These are phyloP conservation scores for Centroberyx gerrardi DNA, from an alignment of 2,797 vertebrate genomes.

Conservation along the genomic window DNA sequence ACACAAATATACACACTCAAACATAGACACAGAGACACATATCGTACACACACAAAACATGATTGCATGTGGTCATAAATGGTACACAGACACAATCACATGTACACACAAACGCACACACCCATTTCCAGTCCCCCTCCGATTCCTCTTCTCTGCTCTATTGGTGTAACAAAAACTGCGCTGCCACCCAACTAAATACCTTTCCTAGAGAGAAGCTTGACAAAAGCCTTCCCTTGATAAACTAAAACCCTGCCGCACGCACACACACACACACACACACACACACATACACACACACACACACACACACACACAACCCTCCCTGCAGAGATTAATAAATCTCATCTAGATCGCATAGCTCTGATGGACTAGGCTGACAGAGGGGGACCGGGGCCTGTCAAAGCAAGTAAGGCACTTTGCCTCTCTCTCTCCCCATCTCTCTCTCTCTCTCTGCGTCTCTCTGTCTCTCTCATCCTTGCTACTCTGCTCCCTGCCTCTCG, in stretches of 20 bases:
- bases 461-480: not conserved
- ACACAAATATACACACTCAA: conserved; percentile 1
- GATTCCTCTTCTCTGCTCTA: conserved; percentile 13
- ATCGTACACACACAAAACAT: conserved; percentile 9
- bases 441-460: conserved; percentile 39
- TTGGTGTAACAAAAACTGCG: conserved; percentile 54
- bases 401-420: conserved; percentile 39
- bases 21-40: conserved; percentile 11
- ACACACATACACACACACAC: conserved; percentile 26
- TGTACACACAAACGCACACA: not conserved
- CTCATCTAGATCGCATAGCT: conserved; percentile 63
- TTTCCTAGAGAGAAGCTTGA: conserved; percentile 53
- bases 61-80: not conserved
- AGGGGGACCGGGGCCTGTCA: conserved; percentile 55
- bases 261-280: not conserved
- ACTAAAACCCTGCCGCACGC: conserved; percentile 42
- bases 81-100: conserved; percentile 2
- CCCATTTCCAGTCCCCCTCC: not conserved
- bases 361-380: conserved; percentile 66
- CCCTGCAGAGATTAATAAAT: conserved; percentile 68
- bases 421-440: conserved; percentile 33
- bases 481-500: not conserved
- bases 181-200: conserved; percentile 55
- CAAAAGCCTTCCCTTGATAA: conserved; percentile 60
- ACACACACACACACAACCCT: conserved; percentile 31